A percentile compares a stretch with the other conserved stretches of the same genome.
These are phyloP conservation scores for Dryadula phaetusa DNA, from an alignment of 2,888 invertebrate species.

Conservation along the genomic window DNA sequence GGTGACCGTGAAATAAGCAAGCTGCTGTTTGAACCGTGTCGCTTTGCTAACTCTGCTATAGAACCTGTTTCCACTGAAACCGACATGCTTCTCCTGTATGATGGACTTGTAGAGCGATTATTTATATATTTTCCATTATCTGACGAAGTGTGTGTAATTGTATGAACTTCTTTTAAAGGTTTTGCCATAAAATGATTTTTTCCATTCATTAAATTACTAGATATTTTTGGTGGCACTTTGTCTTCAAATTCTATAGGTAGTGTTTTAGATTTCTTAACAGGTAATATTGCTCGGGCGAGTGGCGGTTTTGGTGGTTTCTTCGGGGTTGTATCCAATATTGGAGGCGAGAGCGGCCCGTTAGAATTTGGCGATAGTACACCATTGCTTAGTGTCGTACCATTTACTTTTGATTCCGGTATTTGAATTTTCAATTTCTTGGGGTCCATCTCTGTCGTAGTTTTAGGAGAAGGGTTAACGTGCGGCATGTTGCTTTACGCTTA, in stretches of 20 bases:
- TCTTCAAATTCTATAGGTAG: constrained; percentile 77
- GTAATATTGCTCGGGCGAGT: constrained; percentile 67
- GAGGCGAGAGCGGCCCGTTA: constrained; percentile 72
- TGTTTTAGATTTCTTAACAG: constrained; percentile 77
- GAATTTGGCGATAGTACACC: constrained; percentile 60
- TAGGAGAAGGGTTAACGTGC: constrained; percentile 57
- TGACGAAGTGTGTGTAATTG: constrained; percentile 58
- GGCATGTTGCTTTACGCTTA: constrained; percentile 68
- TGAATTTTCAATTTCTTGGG: constrained; percentile 64
- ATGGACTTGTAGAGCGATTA: constrained; percentile 70
- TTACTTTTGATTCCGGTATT: constrained; percentile 66
- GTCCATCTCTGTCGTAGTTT: constrained; percentile 53
- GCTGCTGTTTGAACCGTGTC: constrained; percentile 66
- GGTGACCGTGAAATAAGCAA: constrained; percentile 82
- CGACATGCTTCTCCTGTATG: constrained; percentile 71
- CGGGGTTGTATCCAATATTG: constrained; percentile 71
- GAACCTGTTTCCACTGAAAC: constrained; percentile 78
- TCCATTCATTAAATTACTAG: constrained; percentile 63
- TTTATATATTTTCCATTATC: constrained; percentile 65
- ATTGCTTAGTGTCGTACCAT: constrained; percentile 48
- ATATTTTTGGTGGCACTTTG: constrained; percentile 64
- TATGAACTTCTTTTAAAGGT: constrained; percentile 75
- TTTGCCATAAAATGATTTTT: constrained; percentile 74
- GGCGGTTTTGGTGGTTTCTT: constrained; percentile 78
- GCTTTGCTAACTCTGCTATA: constrained; percentile 76